Evolutionary conservation across 2,888 invertebrate species (phyloP).

Genomic region (Macaria liturata): DNA sequence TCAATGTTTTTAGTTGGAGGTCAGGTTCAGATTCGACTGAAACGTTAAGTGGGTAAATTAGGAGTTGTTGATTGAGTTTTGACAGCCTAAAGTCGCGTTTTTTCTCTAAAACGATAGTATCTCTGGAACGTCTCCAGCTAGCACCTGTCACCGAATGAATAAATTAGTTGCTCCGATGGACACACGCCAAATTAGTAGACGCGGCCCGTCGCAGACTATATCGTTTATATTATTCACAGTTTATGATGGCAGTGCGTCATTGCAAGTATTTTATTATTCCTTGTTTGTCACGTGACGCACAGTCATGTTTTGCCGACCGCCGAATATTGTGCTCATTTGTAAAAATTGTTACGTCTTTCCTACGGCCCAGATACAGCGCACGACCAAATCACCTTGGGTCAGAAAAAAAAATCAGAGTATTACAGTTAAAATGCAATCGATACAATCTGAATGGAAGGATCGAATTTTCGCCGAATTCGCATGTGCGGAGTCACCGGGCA

Average conservation of each 20-base stretch:
- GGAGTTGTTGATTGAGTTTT: conserved; percentile 7
- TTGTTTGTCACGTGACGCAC: conserved; percentile 28
- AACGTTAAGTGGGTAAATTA: conserved; percentile 2
- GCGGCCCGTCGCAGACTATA: conserved; percentile 19
- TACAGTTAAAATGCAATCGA: conserved; percentile 3
- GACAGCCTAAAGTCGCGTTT: conserved; percentile 12
- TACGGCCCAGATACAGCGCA: conserved; percentile 30
- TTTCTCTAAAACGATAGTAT: not conserved
- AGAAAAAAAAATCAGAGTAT: not conserved
- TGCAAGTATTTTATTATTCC: conserved; percentile 28
- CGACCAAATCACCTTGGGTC: conserved; percentile 11
- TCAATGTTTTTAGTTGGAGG: conserved; percentile 7
- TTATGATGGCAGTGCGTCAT: conserved; percentile 21
- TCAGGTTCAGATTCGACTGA: not conserved
- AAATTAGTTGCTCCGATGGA: conserved; percentile 43
- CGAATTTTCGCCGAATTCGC: conserved; percentile 8
- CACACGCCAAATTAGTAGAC: conserved; percentile 45
- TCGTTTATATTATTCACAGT: conserved; percentile 14
- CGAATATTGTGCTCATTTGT: conserved; percentile 27
- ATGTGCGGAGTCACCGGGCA: conserved; percentile 4
- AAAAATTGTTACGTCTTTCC: conserved; percentile 29
- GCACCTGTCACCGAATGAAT: conserved; percentile 40
- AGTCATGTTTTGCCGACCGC: conserved; percentile 23
- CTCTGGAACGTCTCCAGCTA: conserved; percentile 29
- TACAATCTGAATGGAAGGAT: conserved; percentile 4